Evolutionary conservation across 2,797 vertebrate genomes (phyloP).

Genomic region (Channallabes apus): DNA sequence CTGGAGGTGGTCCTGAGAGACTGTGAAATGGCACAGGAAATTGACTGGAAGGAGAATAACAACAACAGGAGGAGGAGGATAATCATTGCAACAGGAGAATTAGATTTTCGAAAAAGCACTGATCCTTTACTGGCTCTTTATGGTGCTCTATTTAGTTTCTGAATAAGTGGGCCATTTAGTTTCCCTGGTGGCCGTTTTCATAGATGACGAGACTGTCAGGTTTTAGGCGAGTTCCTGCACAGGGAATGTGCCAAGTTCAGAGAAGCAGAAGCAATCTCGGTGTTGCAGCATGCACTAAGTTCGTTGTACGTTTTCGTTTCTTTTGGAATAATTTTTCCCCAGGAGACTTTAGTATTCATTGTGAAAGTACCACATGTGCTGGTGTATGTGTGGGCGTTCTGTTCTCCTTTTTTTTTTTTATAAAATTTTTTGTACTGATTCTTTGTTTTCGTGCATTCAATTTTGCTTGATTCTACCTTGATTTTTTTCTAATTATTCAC

Average conservation of each 20-base stretch:
- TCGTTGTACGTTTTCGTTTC: conserved; percentile 16
- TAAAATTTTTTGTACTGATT: not conserved
- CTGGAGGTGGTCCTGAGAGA: conserved; percentile 6
- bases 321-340: conserved; percentile 48
- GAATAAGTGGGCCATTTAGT: conserved; percentile 44
- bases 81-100: conserved; percentile 21
- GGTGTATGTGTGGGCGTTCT: conserved; percentile 15
- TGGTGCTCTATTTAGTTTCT: conserved; percentile 22
- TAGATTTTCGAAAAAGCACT: conserved; percentile 24
- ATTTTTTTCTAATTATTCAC: conserved; percentile 4
- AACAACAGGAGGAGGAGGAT: not conserved
- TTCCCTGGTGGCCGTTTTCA: conserved; percentile 8
- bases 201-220: not conserved
- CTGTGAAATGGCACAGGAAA: conserved; percentile 14
- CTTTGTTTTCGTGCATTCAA: not conserved
- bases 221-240: conserved; percentile 38
- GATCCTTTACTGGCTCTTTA: conserved; percentile 19
- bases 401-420: not conserved
- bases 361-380: conserved; percentile 18
- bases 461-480: not conserved
- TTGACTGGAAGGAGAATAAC: conserved; percentile 6
- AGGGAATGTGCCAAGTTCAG: conserved; percentile 49
- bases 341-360: conserved; percentile 55
- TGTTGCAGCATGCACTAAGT: conserved; percentile 50
- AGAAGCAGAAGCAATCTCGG: conserved; percentile 50